A percentile compares a stretch with the other conserved stretches of the same genome.
These are phyloP conservation scores for Callinectes sapidus DNA, from an alignment of 2,888 invertebrate genomes.

Conservation along the genomic window DNA sequence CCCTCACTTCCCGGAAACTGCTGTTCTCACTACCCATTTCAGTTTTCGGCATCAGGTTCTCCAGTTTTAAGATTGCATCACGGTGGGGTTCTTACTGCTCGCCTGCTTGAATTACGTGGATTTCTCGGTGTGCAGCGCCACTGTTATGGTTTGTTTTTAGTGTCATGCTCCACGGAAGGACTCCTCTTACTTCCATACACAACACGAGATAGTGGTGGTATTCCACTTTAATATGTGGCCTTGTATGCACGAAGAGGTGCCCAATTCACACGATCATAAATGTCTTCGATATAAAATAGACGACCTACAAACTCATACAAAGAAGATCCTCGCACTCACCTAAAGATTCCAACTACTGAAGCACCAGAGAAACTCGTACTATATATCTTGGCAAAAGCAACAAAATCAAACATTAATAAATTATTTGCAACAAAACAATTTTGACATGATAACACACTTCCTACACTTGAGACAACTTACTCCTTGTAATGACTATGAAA, in stretches of 20 bases:
- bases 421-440: no score
- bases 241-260: not conserved
- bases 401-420: no score
- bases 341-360: no score
- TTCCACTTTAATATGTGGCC: not conserved
- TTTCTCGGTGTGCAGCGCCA: not conserved
- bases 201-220: not conserved
- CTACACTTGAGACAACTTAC: no score
- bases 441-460: no score
- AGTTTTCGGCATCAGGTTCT: not conserved
- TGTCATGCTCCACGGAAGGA: not conserved
- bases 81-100: not conserved
- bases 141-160: not conserved
- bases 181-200: not conserved
- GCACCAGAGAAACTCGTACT: no score
- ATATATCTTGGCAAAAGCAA: no score
- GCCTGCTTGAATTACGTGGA: not conserved
- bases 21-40: not conserved
- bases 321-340: not conserved
- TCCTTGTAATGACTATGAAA: no score
- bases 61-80: conserved; percentile 4
- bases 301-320: not conserved
- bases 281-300: not conserved
- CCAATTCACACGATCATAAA: not conserved
- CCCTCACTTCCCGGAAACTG: not conserved